A percentile compares a stretch with the other conserved stretches of the same genome.
Conservation (phyloP, 2,797 vertebrate genomes). For the Ambastaia sidthimunki region DNA sequence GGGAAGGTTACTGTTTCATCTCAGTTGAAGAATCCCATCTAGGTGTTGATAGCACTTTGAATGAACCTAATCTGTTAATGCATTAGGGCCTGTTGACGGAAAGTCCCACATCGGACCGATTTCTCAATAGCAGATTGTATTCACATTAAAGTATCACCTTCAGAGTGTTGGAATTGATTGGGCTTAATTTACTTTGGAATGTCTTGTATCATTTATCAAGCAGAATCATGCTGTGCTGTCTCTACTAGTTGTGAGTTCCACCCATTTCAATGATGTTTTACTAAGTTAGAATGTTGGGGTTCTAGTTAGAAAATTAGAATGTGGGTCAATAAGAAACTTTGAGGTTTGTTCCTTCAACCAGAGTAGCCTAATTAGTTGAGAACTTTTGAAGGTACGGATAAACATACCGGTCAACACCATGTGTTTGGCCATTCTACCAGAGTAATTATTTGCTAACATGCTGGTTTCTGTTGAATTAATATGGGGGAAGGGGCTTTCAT, state of each 20-base stretch:
- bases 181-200: not conserved
- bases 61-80: constrained; percentile 1
- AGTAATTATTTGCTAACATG: constrained; percentile 58
- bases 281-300: not conserved
- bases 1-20: constrained; percentile 21
- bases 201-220: not conserved
- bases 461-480: constrained; percentile 79
- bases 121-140: constrained; percentile 23
- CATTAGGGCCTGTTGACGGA: constrained; percentile 23
- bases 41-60: constrained; percentile 31
- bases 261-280: not conserved
- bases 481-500: constrained; percentile 75
- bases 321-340: not conserved
- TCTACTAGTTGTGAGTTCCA: not conserved
- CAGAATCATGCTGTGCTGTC: not conserved
- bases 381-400: constrained; percentile 3
- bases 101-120: not conserved
- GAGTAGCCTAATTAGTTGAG: constrained; percentile 6
- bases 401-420: constrained; percentile 42
- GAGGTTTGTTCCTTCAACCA: not conserved
- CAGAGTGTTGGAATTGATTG: not conserved
- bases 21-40: constrained; percentile 9
- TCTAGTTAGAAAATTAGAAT: no score
- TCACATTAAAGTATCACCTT: constrained; percentile 3
- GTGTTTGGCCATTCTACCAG: constrained; percentile 55